Evolutionary conservation across 2,888 invertebrate genomes (phyloP).

Genomic region (Idaea aversata): DNA sequence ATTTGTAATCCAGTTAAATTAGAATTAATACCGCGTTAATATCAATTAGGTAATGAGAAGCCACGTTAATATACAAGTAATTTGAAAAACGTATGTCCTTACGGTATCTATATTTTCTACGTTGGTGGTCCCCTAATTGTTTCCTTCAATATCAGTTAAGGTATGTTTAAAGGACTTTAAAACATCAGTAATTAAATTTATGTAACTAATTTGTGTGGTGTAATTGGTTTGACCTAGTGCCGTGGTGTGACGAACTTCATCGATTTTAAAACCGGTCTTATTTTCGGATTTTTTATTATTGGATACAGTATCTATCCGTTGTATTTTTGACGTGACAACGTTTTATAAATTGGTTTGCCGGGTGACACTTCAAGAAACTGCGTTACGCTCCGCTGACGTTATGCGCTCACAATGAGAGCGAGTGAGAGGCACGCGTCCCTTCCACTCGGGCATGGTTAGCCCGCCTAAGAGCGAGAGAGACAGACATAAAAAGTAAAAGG

Average conservation of each 20-base stretch:
- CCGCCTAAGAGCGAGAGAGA: no score
- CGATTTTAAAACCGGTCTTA: not conserved
- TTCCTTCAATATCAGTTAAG: conserved; percentile 6
- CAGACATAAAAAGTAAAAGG: no score
- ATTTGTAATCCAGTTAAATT: conserved; percentile 42
- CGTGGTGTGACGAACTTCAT: not conserved
- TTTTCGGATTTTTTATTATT: not conserved
- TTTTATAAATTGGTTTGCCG: no score
- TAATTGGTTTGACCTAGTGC: not conserved
- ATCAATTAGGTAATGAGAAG: conserved; percentile 55
- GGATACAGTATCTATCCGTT: not conserved
- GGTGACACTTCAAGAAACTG: no score
- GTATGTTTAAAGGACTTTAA: not conserved
- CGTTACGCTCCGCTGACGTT: no score
- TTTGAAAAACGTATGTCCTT: conserved; percentile 37
- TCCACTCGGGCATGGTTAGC: no score
- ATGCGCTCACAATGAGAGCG: no score
- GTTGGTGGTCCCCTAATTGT: conserved; percentile 43
- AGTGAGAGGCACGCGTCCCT: no score
- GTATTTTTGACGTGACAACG: no score
- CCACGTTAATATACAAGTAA: conserved; percentile 37
- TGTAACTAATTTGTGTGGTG: conserved; percentile 20
- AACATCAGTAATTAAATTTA: conserved; percentile 23
- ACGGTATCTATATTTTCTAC: conserved; percentile 35
- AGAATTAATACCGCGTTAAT: conserved; percentile 63